A percentile compares a stretch with the other conserved stretches of the same genome.
These are phyloP conservation scores for Cairina moschata DNA, from an alignment of 2,113 vertebrate species.

Conservation along the genomic window DNA sequence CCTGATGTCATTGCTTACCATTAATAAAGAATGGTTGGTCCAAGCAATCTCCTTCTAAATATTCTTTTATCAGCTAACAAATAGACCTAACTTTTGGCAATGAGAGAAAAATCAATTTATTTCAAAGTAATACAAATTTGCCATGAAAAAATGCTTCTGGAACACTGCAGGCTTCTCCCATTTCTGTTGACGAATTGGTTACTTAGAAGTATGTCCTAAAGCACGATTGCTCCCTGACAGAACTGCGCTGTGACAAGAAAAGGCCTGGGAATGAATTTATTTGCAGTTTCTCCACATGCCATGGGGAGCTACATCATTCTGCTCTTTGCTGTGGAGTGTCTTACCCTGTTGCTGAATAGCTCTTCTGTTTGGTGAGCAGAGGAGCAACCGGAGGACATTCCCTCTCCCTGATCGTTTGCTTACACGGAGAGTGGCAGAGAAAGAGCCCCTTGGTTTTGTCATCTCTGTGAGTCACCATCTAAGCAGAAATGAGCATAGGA, in stretches of 20 bases:
- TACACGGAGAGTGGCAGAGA: neutral
- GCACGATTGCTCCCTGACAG: neutral
- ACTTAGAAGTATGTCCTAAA: neutral
- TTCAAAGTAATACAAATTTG: conserved; percentile 23
- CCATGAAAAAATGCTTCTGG: conserved; percentile 25
- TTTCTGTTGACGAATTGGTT: neutral
- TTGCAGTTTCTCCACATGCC: neutral
- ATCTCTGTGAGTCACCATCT: neutral
- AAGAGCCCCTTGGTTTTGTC: neutral
- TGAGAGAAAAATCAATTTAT: conserved; percentile 44
- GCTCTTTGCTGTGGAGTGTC: neutral
- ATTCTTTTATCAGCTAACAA: neutral
- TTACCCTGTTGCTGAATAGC: neutral
- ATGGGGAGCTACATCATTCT: neutral
- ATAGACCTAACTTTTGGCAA: neutral
- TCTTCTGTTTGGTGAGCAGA: neutral
- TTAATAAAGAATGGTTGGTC: neutral
- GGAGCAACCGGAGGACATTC: neutral
- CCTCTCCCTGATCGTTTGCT: neutral
- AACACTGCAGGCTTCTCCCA: neutral
- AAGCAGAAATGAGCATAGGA: conserved; percentile 7
- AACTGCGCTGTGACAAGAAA: neutral
- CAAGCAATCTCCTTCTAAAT: neutral
- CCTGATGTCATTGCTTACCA: neutral
- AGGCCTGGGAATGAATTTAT: neutral